Evolutionary conservation across 2,797 vertebrate genomes (phyloP).

Genomic region (Melanogrammus aeglefinus): DNA sequence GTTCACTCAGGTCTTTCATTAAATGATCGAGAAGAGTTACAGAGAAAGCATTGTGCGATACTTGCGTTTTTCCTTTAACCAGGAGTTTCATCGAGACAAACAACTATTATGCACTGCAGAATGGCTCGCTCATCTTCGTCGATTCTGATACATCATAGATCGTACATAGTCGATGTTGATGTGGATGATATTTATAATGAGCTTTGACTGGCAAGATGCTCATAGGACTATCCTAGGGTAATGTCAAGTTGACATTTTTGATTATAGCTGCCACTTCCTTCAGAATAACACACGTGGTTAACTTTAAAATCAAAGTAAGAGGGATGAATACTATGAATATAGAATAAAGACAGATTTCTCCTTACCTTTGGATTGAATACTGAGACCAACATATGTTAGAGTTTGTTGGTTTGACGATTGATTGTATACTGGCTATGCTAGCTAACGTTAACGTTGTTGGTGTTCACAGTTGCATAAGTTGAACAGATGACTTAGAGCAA

Average conservation of each 20-base stretch:
- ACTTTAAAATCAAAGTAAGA: background rate
- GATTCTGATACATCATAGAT: background rate
- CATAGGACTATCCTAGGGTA: background rate
- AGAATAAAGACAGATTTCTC: background rate
- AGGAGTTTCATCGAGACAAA: background rate
- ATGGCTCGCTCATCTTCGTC: background rate
- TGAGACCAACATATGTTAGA: background rate
- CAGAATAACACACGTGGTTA: background rate
- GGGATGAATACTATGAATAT: background rate
- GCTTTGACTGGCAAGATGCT: background rate
- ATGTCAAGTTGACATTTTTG: background rate
- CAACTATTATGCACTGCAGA: too few species aligned
- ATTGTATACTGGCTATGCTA: background rate
- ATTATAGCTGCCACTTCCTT: constrained; percentile 3
- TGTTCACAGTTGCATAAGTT: background rate
- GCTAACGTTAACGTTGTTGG: background rate
- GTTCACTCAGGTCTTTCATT: background rate
- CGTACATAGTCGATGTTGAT: background rate
- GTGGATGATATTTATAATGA: background rate
- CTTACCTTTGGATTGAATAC: background rate
- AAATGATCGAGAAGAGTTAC: background rate
- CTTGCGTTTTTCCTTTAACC: background rate
- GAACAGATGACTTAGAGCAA: background rate
- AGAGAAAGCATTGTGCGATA: background rate
- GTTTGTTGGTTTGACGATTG: background rate